A percentile compares a stretch with the other conserved stretches of the same genome.
Conservation (phyloP, 2,113 vertebrate species). For the Hydrolagus affinis region DNA sequence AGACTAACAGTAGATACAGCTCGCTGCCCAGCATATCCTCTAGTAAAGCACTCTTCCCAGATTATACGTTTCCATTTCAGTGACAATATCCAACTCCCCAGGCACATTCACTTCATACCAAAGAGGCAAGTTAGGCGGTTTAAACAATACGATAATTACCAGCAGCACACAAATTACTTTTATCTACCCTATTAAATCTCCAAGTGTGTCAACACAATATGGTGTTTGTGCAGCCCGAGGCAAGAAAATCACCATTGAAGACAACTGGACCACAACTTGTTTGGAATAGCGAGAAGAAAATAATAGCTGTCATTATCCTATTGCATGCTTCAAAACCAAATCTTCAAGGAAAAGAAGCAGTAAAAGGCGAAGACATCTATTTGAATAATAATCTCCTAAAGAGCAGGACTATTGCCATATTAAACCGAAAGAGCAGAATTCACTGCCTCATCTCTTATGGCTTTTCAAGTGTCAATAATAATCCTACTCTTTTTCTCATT, state of each 20-base stretch:
- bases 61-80: conserved; percentile 2
- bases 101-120: not conserved
- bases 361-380: conserved; percentile 13
- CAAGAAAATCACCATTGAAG: conserved; percentile 35
- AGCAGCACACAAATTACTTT: conserved; percentile 26
- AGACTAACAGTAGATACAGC: not conserved
- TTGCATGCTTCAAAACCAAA: not conserved
- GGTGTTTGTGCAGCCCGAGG: conserved; percentile 33
- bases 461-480: not conserved
- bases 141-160: conserved; percentile 27
- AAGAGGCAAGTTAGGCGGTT: not conserved
- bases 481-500: conserved; percentile 7
- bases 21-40: not conserved
- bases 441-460: too few species aligned
- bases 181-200: not conserved
- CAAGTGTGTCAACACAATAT: accelerated
- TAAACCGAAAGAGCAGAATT: not conserved
- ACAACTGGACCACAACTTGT: conserved; percentile 40
- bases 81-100: conserved; percentile 17
- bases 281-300: conserved; percentile 30
- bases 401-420: not conserved
- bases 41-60: not conserved
- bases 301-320: conserved; percentile 32
- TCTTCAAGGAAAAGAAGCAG: conserved; percentile 38
- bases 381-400: conserved; percentile 26